Percentiles rank a stretch among this genome's conserved stretches.
Conservation (phyloP, 2,888 invertebrate species). For the Conomelus anceps region DNA sequence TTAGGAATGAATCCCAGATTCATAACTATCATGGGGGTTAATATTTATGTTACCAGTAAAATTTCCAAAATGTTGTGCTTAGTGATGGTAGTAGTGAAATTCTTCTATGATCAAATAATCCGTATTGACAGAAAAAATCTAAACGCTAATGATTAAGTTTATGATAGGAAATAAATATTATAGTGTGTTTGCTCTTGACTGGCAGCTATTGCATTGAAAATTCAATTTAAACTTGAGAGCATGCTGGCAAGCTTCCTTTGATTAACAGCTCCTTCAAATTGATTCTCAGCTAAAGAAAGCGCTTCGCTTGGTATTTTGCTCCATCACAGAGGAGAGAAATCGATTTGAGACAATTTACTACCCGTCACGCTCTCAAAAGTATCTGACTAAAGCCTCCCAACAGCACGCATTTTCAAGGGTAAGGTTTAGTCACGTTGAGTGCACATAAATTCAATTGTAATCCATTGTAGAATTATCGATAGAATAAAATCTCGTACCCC, state of each 20-base stretch:
- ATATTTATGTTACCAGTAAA: too few species aligned
- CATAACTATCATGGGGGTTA: too few species aligned
- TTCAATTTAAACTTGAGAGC: not conserved
- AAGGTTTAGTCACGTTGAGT: not conserved
- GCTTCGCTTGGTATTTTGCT: not conserved
- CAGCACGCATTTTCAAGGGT: not conserved
- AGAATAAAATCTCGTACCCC: not conserved
- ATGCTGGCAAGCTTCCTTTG: not conserved
- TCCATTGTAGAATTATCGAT: not conserved
- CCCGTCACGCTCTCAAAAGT: not conserved
- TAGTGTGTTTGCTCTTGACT: not conserved
- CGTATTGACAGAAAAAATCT: not conserved
- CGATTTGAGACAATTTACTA: not conserved
- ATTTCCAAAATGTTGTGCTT: too few species aligned
- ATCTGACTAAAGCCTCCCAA: not conserved
- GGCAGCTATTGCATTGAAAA: not conserved
- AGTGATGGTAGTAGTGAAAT: too few species aligned
- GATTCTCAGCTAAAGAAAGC: not conserved
- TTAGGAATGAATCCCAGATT: too few species aligned
- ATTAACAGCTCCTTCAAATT: not conserved
- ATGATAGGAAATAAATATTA: not conserved
- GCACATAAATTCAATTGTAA: not conserved
- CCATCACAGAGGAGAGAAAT: not conserved
- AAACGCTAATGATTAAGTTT: not conserved
- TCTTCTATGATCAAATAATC: too few species aligned